A percentile compares a stretch with the other conserved stretches of the same genome.
Evolutionary conservation across 2,113 vertebrate species (phyloP).

Genomic region (Tragelaphus buxtoni): DNA sequence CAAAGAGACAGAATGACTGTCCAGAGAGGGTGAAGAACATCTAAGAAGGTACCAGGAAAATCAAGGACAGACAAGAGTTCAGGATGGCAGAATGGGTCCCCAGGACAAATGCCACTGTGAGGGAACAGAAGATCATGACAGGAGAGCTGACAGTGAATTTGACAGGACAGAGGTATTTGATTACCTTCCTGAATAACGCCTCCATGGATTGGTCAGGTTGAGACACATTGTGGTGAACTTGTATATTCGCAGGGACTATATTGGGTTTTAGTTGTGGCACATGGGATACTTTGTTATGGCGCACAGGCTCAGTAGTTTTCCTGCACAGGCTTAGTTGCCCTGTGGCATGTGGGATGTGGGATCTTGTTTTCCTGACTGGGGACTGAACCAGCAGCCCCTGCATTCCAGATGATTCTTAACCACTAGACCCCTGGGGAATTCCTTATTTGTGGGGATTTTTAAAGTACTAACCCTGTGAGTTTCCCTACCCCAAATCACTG

Average conservation of each 20-base stretch:
- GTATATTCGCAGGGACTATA: neutral
- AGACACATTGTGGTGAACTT: neutral
- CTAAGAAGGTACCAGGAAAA: neutral
- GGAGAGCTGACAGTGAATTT: neutral
- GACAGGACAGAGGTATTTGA: neutral
- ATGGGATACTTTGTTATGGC: neutral
- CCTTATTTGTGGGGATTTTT: neutral
- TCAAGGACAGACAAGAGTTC: neutral
- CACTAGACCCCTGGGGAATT: neutral
- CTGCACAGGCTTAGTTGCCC: neutral
- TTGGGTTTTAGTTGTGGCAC: neutral
- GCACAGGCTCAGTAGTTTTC: neutral
- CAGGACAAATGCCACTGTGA: neutral
- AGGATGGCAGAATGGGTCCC: neutral
- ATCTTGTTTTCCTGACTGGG: neutral
- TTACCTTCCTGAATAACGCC: neutral
- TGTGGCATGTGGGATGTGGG: neutral
- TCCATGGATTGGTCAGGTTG: neutral
- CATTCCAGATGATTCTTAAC: neutral
- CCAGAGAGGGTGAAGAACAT: neutral
- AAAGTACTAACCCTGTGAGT: neutral
- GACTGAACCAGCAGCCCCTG: neutral
- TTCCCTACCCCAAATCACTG: neutral
- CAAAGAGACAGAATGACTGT: neutral
- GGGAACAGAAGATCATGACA: neutral